Base-by-base conservation (phyloP, 2,113 vertebrate species). In the Forbesichthys agassizii region DNA sequence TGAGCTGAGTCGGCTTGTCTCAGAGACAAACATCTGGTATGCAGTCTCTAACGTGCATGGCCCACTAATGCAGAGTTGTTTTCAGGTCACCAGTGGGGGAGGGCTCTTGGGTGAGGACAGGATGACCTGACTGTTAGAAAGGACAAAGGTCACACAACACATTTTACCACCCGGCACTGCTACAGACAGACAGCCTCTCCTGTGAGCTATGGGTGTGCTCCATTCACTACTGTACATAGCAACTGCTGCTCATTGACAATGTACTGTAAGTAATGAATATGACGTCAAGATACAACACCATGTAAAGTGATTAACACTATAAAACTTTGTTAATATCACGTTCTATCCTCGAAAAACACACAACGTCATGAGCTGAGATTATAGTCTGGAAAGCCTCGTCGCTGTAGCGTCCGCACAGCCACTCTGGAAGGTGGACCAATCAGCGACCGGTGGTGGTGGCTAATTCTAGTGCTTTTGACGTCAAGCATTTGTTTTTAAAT, bases 81-180 rank as follows among this genome's bases (percentile, higher is more conserved):
- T 27, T 78, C 71, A 79, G 71, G 64, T 85, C 78, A 67, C 71
- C 66, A 14, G 60, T 20, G 27, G 27, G 27, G 27, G 27, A 3
- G 27, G 27, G 27, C 27, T 27, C 27, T 27, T 63, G 75, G 73
- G 83, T 61, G 81, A 81, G 62, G 75, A 73, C 7, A 73, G 68
- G 68, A 78, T 86, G 84, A 84, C 85, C 88, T 13, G 14, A 76
- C 61, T 79, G 81, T 59, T n/a, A 79, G 63, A 85, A 49, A 88
- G 85, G 84, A 91, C 79, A 74, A 84, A 83, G 85, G 85, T 88
- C 88, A 83, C 68, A 27, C 18, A 88, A 83, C 80, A 88, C 77
- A 73, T 64, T 84, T 85, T 88, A 79, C 86, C 74, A 77, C 78
- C 82, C 78, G 75, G 52, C 74, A 60, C 73, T 72, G 75, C 64